phyloP scores from a whole-genome alignment of 2,888 invertebrate species.

The Trichopoda pennipes region DNA sequence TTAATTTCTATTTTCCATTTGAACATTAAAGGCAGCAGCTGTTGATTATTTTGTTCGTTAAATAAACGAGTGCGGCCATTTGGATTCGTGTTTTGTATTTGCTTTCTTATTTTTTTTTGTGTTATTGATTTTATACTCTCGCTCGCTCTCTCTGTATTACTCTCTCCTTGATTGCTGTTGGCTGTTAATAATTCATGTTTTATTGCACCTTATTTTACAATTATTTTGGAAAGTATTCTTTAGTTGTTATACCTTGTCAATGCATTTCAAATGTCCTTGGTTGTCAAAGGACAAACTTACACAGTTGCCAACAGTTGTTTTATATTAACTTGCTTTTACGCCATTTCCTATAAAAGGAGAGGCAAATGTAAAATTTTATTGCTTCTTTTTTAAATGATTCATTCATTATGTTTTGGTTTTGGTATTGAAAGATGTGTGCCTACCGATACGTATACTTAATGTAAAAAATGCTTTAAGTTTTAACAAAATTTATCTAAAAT shows the following conservation, averaged over 20 bases:
- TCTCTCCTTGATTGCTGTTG: conserved; percentile 7
- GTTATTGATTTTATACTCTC: conserved; percentile 53
- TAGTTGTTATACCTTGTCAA: conserved; percentile 19
- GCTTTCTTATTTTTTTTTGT: conserved; percentile 7
- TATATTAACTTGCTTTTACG: conserved; percentile 1
- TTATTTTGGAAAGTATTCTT: conserved; percentile 1
- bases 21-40: conserved; percentile 49
- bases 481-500: too few relatives aligned
- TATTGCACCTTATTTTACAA: conserved; percentile 59
- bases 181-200: conserved; percentile 65
- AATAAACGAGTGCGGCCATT: neutral
- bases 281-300: conserved; percentile 60
- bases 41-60: conserved; percentile 54
- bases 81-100: conserved; percentile 12
- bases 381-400: conserved; percentile 1
- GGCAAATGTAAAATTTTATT: conserved; percentile 20
- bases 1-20: conserved; percentile 9
- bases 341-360: conserved; percentile 34
- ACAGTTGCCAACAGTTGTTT: conserved; percentile 27
- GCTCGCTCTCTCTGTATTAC: conserved; percentile 10
- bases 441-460: conserved; percentile 66
- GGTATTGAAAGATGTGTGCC: conserved; percentile 47
- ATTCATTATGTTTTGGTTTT: conserved; percentile 35
- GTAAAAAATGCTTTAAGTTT: neutral
- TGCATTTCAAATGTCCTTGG: conserved; percentile 63